Base-by-base conservation (phyloP, 2,888 invertebrate species). In the Rotaria sp. region DNA sequence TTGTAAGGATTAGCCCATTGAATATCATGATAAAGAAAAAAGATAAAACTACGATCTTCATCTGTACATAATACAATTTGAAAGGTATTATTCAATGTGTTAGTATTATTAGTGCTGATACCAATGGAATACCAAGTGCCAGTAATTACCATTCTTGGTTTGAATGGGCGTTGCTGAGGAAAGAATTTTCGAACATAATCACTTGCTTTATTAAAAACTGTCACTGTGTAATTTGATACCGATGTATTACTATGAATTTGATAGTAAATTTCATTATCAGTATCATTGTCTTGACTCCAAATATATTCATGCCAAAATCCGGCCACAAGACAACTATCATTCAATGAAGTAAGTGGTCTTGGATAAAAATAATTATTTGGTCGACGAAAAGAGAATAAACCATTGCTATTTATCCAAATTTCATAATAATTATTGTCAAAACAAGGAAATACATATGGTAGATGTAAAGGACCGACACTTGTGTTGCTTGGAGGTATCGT, bases 251-350 rank as follows among this genome's bases (percentile, higher is more conserved):
- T n/a, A 52, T 74, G 50, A 35, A 50, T 50, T 13, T 74, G 67
- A 30, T 48, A 30, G 35, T 74, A 67, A 21, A 48, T 74, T 1
- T 75, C 1, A 15, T 48, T 48, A 10, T 10, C 48, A 11, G 48
- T 45, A 45, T 10, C 45, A 48, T 48, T 7, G 15, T 8, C 8
- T 48, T 8, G 1, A 48, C 48, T 38, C 30, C 21, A 18, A 1
- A 74, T 85, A 74, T 74, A 50, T 2, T 85, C 85, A 74, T 50
- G 35, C 85, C 85, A 85, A 74, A 74, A 85, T 1, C 67, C 74
- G 21, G 85, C 30, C 11, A 85, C 26, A 38, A 48, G 48, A 48
- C 85, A 15, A 50, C 30, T 30, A 13, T 35, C 30, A 21, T 50
- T 35, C 10, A 1, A 30, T 21, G 74, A 10, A 18, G 85, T 74